Evolutionary conservation across 2,797 vertebrate genomes (phyloP), one percentile per base, ranked within the genome.

Genomic region (Nasua narica): DNA sequence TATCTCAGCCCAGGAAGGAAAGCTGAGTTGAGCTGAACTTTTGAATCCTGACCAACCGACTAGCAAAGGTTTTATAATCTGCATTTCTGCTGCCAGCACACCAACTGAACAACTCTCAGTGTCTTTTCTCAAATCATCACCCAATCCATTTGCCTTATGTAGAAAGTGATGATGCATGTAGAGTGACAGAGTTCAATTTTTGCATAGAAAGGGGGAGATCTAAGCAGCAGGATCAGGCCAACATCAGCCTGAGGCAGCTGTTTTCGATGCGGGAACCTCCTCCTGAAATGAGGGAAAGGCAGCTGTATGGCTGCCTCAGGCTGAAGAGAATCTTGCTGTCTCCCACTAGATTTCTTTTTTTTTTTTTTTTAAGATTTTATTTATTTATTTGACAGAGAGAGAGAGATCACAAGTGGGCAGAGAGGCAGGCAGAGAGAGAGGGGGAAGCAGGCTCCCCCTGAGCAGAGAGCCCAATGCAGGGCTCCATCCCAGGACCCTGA

Each of bases 341-440:
- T 98, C 97, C 97, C 98, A 96, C 93, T 98, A 96, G 90, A 98
- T 98, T 98, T 98, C 98, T 98, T 40, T 40, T 40, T 40, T 40
- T 40, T 40, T 40, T 40, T 40, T 40, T 40, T 40, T 40, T 40
- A 40, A 40, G 40, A 40, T 40, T 6, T 40, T 40, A 40, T 40
- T 40, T 40, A 40, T 40, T 40, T 40, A 40, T 40, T 40, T 40
- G 40, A 40, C 40, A 40, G 40, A 40, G 40, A 40, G 40, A 40
- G 40, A 40, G 40, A 40, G 40, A 40, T 40, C 40, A 40, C 40
- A 40, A 40, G 40, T 6, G 6, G 40, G 40, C 40, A 40, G 40
- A 40, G 40, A 40, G 40, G 40, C 40, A 40, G 40, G 40, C 40
- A 40, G 40, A 40, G 40, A 40, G 40, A 40, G 40, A 40, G 6